Evolutionary conservation across 2,888 invertebrate species (phyloP).

Genomic region (Drosophila niveifrons): DNA sequence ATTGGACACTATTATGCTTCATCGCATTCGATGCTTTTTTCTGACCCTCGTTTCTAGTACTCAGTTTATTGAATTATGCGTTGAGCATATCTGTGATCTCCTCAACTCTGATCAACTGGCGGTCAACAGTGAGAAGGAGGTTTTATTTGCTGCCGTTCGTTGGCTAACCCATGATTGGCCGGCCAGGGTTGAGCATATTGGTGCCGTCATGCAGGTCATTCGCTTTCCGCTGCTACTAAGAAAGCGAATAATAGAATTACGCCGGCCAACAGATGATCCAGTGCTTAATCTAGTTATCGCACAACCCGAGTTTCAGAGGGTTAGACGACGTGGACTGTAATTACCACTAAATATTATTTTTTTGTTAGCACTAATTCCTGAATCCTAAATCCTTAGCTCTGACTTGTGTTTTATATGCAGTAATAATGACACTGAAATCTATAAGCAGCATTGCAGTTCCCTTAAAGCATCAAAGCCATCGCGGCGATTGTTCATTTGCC

Average conservation of each 20-base stretch:
- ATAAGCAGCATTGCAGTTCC: conserved; percentile 17
- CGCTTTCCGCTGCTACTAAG: conserved; percentile 29
- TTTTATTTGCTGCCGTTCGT: conserved; percentile 53
- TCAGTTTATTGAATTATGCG: conserved; percentile 41
- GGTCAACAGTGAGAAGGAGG: conserved; percentile 52
- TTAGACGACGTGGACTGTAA: conserved; percentile 13
- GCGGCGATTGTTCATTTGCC: conserved; percentile 44
- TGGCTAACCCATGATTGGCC: conserved; percentile 56
- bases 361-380: background rate
- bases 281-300: conserved; percentile 18
- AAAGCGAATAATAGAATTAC: conserved; percentile 8
- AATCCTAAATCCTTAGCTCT: conserved; percentile 2
- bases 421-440: conserved; percentile 15
- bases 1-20: conserved; percentile 38
- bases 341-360: background rate
- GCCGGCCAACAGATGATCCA: background rate
- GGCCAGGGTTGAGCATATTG: conserved; percentile 5
- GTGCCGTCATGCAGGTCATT: conserved; percentile 25
- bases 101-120: conserved; percentile 38
- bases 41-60: conserved; percentile 45
- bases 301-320: conserved; percentile 7
- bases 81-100: conserved; percentile 17
- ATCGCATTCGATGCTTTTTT: conserved; percentile 43
- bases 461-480: background rate
- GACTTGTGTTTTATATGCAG: conserved; percentile 7